phyloP scores from a whole-genome alignment of 2,797 vertebrate genomes.

The Scomberomorus guttatus region DNA sequence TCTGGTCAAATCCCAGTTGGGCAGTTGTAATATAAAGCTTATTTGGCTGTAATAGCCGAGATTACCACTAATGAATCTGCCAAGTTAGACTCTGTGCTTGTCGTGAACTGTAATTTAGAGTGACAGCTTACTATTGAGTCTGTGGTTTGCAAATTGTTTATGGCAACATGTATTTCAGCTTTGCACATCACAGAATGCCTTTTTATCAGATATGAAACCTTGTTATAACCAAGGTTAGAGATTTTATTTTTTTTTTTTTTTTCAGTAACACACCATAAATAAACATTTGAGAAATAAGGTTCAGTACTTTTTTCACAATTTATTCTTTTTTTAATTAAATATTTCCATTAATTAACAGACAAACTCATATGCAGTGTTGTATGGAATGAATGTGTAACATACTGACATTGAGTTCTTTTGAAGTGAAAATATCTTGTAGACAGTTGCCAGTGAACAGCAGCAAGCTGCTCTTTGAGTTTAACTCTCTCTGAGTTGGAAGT shows the following conservation, averaged over 20 bases:
- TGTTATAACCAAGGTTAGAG: neutral
- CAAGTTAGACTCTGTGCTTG: constrained; percentile 34
- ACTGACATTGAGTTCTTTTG: constrained; percentile 31
- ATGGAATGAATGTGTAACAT: constrained; percentile 14
- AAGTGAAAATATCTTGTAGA: constrained; percentile 26
- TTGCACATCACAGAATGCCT: neutral
- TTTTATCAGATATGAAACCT: neutral
- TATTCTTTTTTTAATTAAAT: no score
- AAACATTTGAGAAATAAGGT: no score
- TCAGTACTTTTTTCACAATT: no score
- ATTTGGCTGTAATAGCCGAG: constrained; percentile 41
- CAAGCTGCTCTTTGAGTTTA: constrained; percentile 39
- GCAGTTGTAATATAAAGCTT: constrained; percentile 41
- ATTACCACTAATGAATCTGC: constrained; percentile 53
- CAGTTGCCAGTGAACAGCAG: constrained; percentile 31
- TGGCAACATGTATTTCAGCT: constrained; percentile 23
- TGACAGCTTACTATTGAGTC: constrained; percentile 42
- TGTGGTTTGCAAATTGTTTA: constrained; percentile 28
- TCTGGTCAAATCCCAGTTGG: constrained; percentile 44
- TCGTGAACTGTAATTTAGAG: constrained; percentile 35
- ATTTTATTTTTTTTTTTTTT: neutral
- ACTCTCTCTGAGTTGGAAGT: constrained; percentile 33
- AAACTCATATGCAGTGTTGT: neutral
- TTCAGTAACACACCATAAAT: neutral
- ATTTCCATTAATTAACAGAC: constrained; percentile 8